Evolutionary conservation across 2,888 invertebrate genomes (phyloP).

Genomic region (Drosophila paramelanica): DNA sequence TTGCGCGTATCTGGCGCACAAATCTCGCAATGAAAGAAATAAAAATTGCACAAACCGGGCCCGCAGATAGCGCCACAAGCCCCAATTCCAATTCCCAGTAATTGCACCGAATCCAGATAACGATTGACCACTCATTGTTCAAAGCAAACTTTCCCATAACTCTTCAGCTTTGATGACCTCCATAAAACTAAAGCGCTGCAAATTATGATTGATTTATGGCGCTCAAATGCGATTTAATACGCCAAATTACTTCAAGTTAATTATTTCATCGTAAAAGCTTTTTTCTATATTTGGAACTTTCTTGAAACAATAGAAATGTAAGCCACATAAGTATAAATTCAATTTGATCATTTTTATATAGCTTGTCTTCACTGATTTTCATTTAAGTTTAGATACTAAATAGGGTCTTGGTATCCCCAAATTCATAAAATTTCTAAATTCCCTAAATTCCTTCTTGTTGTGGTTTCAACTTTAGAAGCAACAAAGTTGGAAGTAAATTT

Average conservation of each 20-base stretch:
- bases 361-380: too few species aligned
- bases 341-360: too few species aligned
- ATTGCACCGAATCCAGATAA: conserved; percentile 36
- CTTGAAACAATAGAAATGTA: too few species aligned
- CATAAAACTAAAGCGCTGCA: conserved; percentile 22
- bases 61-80: conserved; percentile 32
- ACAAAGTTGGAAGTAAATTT: background rate
- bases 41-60: conserved; percentile 25
- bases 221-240: conserved; percentile 12
- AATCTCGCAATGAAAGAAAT: conserved; percentile 10
- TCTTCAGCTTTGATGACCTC: conserved; percentile 17
- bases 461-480: background rate
- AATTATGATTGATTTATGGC: conserved; percentile 35
- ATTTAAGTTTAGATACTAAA: background rate
- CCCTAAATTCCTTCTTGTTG: too few species aligned
- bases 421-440: too few species aligned
- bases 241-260: background rate
- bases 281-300: too few species aligned
- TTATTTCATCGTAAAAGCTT: too few species aligned
- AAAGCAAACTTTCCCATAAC: conserved; percentile 7
- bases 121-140: conserved; percentile 13
- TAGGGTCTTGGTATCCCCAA: background rate
- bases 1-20: conserved; percentile 25
- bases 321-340: too few species aligned
- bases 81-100: conserved; percentile 8